Conservation (phyloP, 2,888 invertebrate species). For the Drepana falcataria region DNA sequence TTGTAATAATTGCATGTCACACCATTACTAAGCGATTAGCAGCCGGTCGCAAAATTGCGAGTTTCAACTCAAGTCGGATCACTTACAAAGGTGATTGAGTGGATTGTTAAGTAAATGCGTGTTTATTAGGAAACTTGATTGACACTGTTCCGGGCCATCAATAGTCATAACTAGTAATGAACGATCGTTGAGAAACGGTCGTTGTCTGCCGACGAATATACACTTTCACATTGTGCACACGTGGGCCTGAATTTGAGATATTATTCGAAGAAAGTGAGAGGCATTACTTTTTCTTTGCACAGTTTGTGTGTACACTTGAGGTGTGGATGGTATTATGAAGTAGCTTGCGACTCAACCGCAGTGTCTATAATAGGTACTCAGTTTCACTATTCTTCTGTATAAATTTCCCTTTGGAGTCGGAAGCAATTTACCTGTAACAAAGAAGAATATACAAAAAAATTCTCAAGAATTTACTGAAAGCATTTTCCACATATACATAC, state of each 20-base stretch:
- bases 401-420: conserved; percentile 11
- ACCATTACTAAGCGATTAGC: not conserved
- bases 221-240: conserved; percentile 62
- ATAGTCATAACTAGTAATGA: conserved; percentile 41
- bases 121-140: conserved; percentile 45
- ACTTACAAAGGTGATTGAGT: no score
- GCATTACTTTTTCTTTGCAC: conserved; percentile 63
- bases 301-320: conserved; percentile 45
- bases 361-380: not conserved
- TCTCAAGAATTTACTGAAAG: conserved; percentile 6
- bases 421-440: conserved; percentile 38
- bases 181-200: conserved; percentile 36
- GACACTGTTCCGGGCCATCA: conserved; percentile 38
- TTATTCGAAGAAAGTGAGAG: conserved; percentile 69
- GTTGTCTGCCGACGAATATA: conserved; percentile 37
- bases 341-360: not conserved
- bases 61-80: not conserved
- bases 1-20: not conserved
- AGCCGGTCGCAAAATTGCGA: not conserved
- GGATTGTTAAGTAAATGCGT: conserved; percentile 12
- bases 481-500: no score
- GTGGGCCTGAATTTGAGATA: conserved; percentile 49
- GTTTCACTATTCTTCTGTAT: conserved; percentile 11
- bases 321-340: conserved; percentile 4
- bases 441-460: conserved; percentile 23